Evolutionary conservation across 2,113 vertebrate species (phyloP).

Genomic region (Lampris megalopsis): DNA sequence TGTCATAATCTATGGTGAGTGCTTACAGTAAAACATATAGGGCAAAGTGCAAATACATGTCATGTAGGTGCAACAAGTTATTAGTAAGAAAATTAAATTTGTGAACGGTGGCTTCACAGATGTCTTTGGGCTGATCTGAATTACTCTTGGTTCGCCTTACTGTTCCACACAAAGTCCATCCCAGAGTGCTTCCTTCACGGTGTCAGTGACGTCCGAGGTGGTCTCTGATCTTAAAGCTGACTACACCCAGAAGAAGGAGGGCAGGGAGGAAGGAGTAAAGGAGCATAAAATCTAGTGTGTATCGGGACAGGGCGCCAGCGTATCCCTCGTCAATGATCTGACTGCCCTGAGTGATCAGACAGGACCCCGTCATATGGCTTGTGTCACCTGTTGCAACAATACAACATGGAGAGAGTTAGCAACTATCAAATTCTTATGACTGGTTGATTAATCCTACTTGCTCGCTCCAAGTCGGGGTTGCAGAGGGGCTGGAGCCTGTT

Average conservation of each 20-base stretch:
- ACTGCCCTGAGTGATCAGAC: constrained; percentile 81
- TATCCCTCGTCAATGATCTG: constrained; percentile 87
- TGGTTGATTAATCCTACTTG: too few relatives aligned
- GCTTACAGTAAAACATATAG: neutral
- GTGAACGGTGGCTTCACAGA: neutral
- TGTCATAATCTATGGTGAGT: neutral
- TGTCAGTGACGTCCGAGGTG: constrained; percentile 79
- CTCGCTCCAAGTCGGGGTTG: too few relatives aligned
- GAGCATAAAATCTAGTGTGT: constrained; percentile 86
- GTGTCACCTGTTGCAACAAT: constrained; percentile 50
- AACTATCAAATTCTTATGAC: neutral
- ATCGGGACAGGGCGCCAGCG: constrained; percentile 85
- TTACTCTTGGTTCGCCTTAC: neutral
- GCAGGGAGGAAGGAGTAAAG: constrained; percentile 91
- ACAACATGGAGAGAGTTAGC: neutral
- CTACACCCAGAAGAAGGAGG: constrained; percentile 85
- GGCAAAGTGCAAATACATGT: neutral
- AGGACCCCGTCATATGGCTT: constrained; percentile 64
- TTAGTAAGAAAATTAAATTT: too few relatives aligned
- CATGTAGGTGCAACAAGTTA: too few relatives aligned
- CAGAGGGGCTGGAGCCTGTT: too few relatives aligned
- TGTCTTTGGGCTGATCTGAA: neutral
- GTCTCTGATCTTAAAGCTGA: constrained; percentile 92
- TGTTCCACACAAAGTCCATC: neutral
- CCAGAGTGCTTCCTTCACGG: neutral